Conservation (phyloP, 2,888 invertebrate species). For the Troilus luridus region DNA sequence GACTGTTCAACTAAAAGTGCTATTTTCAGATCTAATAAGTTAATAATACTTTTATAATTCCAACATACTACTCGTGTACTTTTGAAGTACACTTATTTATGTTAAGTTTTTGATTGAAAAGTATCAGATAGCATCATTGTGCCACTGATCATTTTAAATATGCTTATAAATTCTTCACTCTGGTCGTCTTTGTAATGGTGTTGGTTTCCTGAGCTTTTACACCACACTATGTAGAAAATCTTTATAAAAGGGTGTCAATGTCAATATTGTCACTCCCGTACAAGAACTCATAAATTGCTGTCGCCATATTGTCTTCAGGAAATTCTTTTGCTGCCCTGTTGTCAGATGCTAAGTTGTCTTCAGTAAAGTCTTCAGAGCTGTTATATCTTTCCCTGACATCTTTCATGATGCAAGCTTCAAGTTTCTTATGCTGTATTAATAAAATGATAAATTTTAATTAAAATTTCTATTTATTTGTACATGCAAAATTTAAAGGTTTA, state of each 20-base stretch:
- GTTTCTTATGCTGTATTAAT: slow-evolving; percentile 75
- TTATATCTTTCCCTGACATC: slow-evolving; percentile 74
- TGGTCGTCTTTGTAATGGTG: not conserved
- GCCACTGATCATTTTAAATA: not conserved
- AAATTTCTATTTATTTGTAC: not conserved
- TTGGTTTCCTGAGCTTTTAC: slow-evolving; percentile 37
- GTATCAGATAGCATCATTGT: not conserved
- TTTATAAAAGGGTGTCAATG: slow-evolving; percentile 69
- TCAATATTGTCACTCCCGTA: slow-evolving; percentile 75
- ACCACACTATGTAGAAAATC: not conserved
- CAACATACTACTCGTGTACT: slow-evolving; percentile 12
- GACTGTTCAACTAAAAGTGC: slow-evolving; percentile 2
- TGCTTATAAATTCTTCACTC: not conserved
- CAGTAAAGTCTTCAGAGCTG: slow-evolving; percentile 63
- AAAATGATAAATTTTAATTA: not conserved
- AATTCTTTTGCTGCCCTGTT: slow-evolving; percentile 64
- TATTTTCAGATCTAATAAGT: slow-evolving; percentile 11
- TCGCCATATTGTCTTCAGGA: slow-evolving; percentile 72
- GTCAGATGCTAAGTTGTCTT: slow-evolving; percentile 65
- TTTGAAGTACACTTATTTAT: slow-evolving; percentile 10
- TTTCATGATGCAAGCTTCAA: slow-evolving; percentile 81
- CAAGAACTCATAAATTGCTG: slow-evolving; percentile 76
- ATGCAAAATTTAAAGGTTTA: not conserved
- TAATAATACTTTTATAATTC: slow-evolving; percentile 16
- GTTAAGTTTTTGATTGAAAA: slow-evolving; percentile 26